These are phyloP conservation scores for Druon quercuslanigerum DNA, from an alignment of 1,140 invertebrate genomes.

Conservation along the genomic window DNA sequence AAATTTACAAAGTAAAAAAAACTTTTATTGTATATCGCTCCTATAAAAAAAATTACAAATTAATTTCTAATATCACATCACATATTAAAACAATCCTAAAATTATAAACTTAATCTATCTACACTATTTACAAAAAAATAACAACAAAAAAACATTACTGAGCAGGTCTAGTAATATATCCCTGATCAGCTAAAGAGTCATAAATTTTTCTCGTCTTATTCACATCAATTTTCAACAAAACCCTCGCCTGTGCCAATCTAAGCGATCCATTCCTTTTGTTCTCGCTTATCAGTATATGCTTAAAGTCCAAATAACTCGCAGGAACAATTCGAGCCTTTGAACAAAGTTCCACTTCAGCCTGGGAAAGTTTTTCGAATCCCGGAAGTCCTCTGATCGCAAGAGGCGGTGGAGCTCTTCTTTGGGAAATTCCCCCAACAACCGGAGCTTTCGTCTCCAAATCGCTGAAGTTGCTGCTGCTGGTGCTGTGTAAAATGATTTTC, in stretches of 20 bases:
- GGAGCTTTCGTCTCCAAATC: conserved; percentile 38
- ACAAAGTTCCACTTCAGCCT: conserved; percentile 86
- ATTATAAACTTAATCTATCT: background rate
- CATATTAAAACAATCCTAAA: background rate
- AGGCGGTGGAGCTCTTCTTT: conserved; percentile 77
- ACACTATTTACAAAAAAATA: background rate
- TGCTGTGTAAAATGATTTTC: conserved; percentile 55
- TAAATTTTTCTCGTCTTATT: conserved; percentile 94
- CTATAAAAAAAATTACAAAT: background rate
- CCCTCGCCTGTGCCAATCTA: conserved; percentile 86
- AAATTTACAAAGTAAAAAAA: background rate
- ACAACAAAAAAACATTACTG: conserved; percentile 54
- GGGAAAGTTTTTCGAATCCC: conserved; percentile 85
- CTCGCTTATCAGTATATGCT: conserved; percentile 83
- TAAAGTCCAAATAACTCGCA: conserved; percentile 86
- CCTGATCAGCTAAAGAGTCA: conserved; percentile 86
- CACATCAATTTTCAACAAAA: conserved; percentile 92
- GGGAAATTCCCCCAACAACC: conserved; percentile 37
- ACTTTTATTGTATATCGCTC: conserved; percentile 21
- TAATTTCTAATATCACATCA: conserved; percentile 36
- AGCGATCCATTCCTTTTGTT: conserved; percentile 84
- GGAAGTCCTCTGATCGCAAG: conserved; percentile 87
- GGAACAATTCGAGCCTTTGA: conserved; percentile 85
- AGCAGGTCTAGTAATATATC: conserved; percentile 79
- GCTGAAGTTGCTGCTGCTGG: no score